Base-by-base conservation (phyloP, 1,140 invertebrate species). In the Philopotamus ludificatus region DNA sequence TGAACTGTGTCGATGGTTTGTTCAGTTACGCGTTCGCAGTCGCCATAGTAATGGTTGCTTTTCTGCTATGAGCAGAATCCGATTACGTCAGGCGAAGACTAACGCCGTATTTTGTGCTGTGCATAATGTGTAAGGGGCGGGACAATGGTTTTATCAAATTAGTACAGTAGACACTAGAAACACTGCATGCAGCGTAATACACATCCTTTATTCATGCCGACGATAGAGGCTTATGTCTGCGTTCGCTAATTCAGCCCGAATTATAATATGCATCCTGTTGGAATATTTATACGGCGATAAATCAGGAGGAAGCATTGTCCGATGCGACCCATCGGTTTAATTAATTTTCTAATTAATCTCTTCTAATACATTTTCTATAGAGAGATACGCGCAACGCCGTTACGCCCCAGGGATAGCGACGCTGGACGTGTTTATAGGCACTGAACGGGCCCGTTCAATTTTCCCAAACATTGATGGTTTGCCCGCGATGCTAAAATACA, bases 201-300 rank as follows among this genome's bases (percentile, higher is more conserved):
- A 55, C 28, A 55, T 55, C 51, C 51, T 55, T 55, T 55, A 55
- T 55, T 26, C 51, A 51, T 51, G 23, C 18, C 16, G 51, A 34
- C 20, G 23, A n/a, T 25, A 10, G 51, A 26, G 26, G 51, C 51
- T 55, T 55, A 55, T 25, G 51, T 34, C 25, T 55, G 51, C 51
- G 20, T 34, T 20, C 51, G 20, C 51, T 55, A 55, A 55, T 55
- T 55, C 51, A 18, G 39, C n/a, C 26, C 15, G 28, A 55, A 34
- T 55, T n/a, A n/a, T 55, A 55, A 55, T 55, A 55, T 55, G 51
- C 26, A 8, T 4, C 2, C 50, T 10, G 12, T 28, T 15, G 50
- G 50, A 22, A 53, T 53, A 53, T 53, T 53, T 53, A 53, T 53
- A 20, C 23, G 23, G 16, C 23, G 50, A 53, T 53, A 53, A 53